A percentile compares a stretch with the other conserved stretches of the same genome.
phyloP scores from a whole-genome alignment of 2,888 invertebrate genomes.

The Odontocolon sp. region DNA sequence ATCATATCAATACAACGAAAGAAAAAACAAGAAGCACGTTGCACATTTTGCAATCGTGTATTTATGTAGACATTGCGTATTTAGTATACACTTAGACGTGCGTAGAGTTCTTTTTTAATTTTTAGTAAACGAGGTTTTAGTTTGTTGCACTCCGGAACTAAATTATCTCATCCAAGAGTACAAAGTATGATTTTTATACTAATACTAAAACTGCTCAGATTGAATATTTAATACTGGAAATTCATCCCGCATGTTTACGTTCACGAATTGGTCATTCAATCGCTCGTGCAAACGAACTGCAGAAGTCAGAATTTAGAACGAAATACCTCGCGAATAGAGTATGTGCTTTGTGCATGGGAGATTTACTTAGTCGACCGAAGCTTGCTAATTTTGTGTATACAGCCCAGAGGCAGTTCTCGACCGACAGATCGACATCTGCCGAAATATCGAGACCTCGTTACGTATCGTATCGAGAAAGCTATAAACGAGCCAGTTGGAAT shows the following conservation, averaged over 20 bases:
- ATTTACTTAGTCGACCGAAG: constrained; percentile 25
- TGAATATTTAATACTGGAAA: too few species aligned
- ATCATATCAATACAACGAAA: too few species aligned
- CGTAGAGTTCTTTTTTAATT: too few species aligned
- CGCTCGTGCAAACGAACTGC: background rate
- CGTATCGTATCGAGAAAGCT: constrained; percentile 12
- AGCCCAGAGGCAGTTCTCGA: constrained; percentile 42
- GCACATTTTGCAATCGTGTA: too few species aligned
- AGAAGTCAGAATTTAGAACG: background rate
- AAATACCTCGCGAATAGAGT: background rate
- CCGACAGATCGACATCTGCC: constrained; percentile 43
- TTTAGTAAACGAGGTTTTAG: too few species aligned
- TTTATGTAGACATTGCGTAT: too few species aligned
- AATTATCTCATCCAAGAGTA: too few species aligned
- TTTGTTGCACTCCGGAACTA: too few species aligned
- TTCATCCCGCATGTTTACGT: background rate
- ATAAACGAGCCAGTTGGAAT: constrained; percentile 18
- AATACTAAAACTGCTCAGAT: too few species aligned
- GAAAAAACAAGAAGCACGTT: too few species aligned
- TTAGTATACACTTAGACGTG: too few species aligned
- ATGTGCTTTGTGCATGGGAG: background rate
- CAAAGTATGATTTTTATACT: too few species aligned
- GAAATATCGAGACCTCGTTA: constrained; percentile 52
- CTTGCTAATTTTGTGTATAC: constrained; percentile 43
- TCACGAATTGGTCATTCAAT: background rate